Evolutionary conservation across 2,113 vertebrate genomes (phyloP).

Genomic region (Taurulus bubalis): DNA sequence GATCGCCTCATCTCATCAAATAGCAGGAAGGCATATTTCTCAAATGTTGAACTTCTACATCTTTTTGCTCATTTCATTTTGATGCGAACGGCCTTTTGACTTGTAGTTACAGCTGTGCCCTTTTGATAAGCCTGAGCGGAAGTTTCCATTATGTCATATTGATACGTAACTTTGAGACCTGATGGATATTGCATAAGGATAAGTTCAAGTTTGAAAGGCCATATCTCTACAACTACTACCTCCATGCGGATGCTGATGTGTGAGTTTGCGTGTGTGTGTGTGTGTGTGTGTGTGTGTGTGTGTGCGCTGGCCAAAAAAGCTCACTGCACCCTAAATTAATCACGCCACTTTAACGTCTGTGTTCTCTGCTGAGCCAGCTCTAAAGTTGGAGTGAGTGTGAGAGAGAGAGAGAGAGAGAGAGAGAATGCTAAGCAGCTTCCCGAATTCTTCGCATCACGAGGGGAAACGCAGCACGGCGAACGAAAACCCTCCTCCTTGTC

Average conservation of each 20-base stretch:
- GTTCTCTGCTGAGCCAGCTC: slow-evolving; percentile 74
- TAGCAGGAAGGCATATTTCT: background rate
- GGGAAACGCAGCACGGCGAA: slow-evolving; percentile 22
- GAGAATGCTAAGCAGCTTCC: slow-evolving; percentile 65
- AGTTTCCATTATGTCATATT: slow-evolving; percentile 31
- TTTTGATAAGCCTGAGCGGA: slow-evolving; percentile 44
- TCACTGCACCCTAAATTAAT: slow-evolving; percentile 72
- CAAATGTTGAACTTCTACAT: background rate
- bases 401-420: slow-evolving; percentile 46
- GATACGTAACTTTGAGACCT: slow-evolving; percentile 17
- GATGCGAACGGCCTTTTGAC: slow-evolving; percentile 6
- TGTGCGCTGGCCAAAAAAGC: slow-evolving; percentile 41
- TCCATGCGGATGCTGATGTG: slow-evolving; percentile 37
- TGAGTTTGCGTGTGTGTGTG: slow-evolving; percentile 17
- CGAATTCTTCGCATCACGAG: slow-evolving; percentile 30
- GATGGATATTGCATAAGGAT: slow-evolving; percentile 29
- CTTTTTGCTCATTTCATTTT: slow-evolving; percentile 1
- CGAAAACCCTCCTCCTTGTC: slow-evolving; percentile 37
- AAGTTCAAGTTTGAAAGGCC: slow-evolving; percentile 37
- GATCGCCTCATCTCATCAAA: slow-evolving; percentile 21
- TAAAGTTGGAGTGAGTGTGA: slow-evolving; percentile 56
- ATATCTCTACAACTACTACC: slow-evolving; percentile 36
- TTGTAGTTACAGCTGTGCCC: slow-evolving; percentile 39
- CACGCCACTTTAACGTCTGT: slow-evolving; percentile 67
- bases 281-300: slow-evolving; percentile 16